Conservation (phyloP, 2,797 vertebrate genomes). For the Rhinichthys osculus region DNA sequence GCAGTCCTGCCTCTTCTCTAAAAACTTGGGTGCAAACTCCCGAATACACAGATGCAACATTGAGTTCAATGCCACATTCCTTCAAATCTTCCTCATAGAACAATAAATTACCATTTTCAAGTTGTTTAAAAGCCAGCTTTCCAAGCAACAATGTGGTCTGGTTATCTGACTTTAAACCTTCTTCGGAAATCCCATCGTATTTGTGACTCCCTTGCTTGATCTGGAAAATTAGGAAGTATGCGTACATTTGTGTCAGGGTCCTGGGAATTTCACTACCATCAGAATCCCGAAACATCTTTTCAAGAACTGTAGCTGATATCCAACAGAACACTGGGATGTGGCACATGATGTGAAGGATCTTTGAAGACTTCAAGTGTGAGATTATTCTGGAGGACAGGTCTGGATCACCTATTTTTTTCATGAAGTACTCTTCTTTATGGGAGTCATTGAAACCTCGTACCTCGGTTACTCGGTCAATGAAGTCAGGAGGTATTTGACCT, state of each 20-base stretch:
- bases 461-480: constrained; percentile 20
- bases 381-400: constrained; percentile 30
- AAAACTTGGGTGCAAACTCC: constrained; percentile 55
- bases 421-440: constrained; percentile 36
- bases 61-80: constrained; percentile 48
- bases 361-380: constrained; percentile 45
- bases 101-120: constrained; percentile 43
- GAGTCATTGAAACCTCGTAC: constrained; percentile 37
- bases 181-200: not conserved
- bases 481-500: constrained; percentile 15
- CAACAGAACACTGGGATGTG: constrained; percentile 47
- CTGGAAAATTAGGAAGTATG: constrained; percentile 44
- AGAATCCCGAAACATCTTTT: constrained; percentile 12
- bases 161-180: constrained; percentile 1
- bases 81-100: constrained; percentile 48
- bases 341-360: constrained; percentile 32
- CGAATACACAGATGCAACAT: constrained; percentile 36
- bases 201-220: constrained; percentile 28
- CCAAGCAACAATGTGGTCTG: constrained; percentile 45
- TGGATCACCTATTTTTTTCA: constrained; percentile 23
- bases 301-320: constrained; percentile 45
- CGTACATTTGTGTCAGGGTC: constrained; percentile 49
- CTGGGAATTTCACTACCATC: constrained; percentile 40
- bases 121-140: constrained; percentile 52
- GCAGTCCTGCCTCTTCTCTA: constrained; percentile 33